Base-by-base conservation (phyloP, 1,140 invertebrate species). In the Anastatus disparis region DNA sequence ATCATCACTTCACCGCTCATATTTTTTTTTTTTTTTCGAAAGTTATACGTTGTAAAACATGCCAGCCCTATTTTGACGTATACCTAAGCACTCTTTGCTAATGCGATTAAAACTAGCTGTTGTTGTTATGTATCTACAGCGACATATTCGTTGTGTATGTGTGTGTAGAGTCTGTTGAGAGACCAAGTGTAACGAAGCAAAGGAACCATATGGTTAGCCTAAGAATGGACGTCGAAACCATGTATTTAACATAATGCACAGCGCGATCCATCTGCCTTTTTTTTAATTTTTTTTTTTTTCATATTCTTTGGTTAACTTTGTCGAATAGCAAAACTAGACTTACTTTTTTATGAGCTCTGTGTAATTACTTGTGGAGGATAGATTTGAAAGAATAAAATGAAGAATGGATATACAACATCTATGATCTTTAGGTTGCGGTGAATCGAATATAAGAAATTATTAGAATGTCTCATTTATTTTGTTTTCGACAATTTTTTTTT, bases 171-270 rank as follows among this genome's bases (percentile, higher is more conserved):
- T 6, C 13, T 1, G 3, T 24, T 20, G 22, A 20, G 20, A 50
- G 48, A 12, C 10, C 27, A 13, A 26, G 31, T 46, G 46, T 48
- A 53, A 65, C 31, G 62, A n/a, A 65, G 20, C 52, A 15, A 1
- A 3, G 15, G 46, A 12, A 69, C 27, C 66, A 69, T 69, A 62
- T 69, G 66, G 66, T 69, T 69, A 61, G 35, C 31, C 55, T 20
- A 20, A 31, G 8, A 20, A 53, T 17, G 26, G 15, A n/a, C 8
- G 31, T 8, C 1, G 29, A 66, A 35, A 69, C 66, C 58, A 24
- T 15, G 7, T 38, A 69, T 69, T n/a, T 69, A 69, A 69, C 56
- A 69, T 69, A 69, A 69, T 69, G 46, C 66, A 38, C 31, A n/a
- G 29, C 56, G 56, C 56, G 46, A 70, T 70, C 67, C 58, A 63